phyloP scores from a whole-genome alignment of 2,113 vertebrate genomes.

The Megaceryle maxima region DNA sequence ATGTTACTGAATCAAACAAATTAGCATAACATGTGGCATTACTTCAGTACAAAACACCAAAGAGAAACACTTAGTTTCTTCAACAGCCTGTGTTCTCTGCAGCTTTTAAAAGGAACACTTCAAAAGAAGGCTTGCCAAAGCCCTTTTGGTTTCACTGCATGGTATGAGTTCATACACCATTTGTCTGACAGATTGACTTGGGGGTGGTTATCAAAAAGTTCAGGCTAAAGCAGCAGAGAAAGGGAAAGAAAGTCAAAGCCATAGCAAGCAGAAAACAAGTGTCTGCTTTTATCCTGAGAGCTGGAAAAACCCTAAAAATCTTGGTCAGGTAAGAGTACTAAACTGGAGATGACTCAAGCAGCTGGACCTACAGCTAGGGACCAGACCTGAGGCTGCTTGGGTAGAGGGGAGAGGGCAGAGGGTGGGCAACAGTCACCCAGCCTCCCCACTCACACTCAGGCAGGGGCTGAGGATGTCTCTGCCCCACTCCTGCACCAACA shows the following conservation, averaged over 20 bases:
- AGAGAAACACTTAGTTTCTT: neutral
- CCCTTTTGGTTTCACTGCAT: neutral
- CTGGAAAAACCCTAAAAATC: neutral
- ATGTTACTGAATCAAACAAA: neutral
- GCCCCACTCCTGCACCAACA: neutral
- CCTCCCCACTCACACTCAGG: neutral
- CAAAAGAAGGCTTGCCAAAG: neutral
- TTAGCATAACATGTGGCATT: neutral
- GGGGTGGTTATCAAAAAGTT: neutral
- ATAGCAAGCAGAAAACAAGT: neutral
- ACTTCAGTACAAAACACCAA: neutral
- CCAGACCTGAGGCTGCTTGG: neutral
- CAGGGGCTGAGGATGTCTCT: rapidly evolving
- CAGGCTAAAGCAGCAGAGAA: neutral
- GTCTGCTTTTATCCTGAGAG: neutral
- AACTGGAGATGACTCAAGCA: neutral
- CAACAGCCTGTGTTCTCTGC: neutral
- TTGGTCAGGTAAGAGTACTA: neutral
- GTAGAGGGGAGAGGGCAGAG: neutral
- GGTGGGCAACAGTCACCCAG: neutral
- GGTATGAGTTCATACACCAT: neutral
- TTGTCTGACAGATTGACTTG: neutral
- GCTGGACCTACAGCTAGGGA: neutral
- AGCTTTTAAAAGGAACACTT: neutral
- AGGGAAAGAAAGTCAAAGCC: neutral